Conservation (phyloP, 2,113 vertebrate genomes). For the Triplophysa tibetana region DNA sequence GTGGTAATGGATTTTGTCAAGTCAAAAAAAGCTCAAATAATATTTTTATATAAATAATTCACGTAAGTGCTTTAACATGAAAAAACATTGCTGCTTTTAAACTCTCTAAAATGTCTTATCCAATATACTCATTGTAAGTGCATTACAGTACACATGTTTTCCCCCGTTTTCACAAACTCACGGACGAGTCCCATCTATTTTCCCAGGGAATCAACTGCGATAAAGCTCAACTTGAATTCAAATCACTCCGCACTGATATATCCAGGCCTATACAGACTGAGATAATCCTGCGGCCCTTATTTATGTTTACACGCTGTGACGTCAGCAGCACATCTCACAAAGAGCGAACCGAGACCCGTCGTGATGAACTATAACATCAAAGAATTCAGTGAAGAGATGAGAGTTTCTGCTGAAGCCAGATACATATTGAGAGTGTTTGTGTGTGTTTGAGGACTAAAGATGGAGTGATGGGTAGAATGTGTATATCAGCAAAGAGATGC, state of each 20-base stretch:
- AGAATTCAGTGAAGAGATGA: conserved; percentile 22
- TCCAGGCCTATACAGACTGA: background rate
- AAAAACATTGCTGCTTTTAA: background rate
- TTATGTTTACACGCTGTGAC: conserved; percentile 29
- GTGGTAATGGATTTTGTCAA: background rate
- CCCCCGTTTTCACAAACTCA: background rate
- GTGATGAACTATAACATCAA: conserved; percentile 28
- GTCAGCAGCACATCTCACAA: conserved; percentile 9
- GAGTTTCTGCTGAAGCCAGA: conserved; percentile 3
- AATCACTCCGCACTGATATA: background rate
- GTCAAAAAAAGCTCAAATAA: background rate
- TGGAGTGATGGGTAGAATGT: conserved; percentile 24
- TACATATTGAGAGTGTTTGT: conserved; percentile 10
- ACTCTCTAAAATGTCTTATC: background rate
- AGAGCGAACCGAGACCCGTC: background rate
- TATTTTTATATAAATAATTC: background rate
- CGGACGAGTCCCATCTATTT: background rate
- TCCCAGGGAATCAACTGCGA: background rate
- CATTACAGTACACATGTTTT: background rate
- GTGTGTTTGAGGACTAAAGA: conserved; percentile 9
- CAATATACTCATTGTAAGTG: background rate
- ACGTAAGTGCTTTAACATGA: background rate
- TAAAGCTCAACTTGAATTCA: background rate
- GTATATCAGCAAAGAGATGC: conserved; percentile 21
- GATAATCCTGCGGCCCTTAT: conserved; percentile 25